phyloP scores from a whole-genome alignment of 2,888 invertebrate species.

The Psylliodes chrysocephalus region DNA sequence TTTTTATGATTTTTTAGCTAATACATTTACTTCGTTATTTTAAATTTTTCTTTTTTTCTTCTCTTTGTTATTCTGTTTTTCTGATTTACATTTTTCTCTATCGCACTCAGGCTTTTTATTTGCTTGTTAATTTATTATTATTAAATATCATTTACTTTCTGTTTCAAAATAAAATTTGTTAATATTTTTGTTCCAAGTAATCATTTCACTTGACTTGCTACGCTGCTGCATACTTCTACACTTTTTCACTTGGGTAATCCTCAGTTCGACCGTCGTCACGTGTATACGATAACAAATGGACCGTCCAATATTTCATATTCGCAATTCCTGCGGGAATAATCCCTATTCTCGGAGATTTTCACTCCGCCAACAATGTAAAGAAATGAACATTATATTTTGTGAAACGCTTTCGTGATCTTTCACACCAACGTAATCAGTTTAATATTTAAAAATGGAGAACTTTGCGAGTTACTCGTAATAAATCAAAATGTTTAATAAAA shows the following conservation, averaged over 20 bases:
- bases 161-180: too few relatives aligned
- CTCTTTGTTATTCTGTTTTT: too few relatives aligned
- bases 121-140: too few relatives aligned
- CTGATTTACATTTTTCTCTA: too few relatives aligned
- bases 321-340: conserved; percentile 19
- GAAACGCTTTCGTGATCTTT: conserved; percentile 11
- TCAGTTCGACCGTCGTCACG: conserved; percentile 14
- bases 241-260: conserved; percentile 12
- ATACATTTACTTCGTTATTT: too few relatives aligned
- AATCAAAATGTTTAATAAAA: too few relatives aligned
- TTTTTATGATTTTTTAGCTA: too few relatives aligned
- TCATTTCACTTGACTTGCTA: background rate
- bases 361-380: conserved; percentile 13
- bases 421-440: background rate
- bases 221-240: background rate
- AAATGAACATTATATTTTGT: conserved; percentile 13
- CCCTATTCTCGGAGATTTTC: conserved; percentile 8
- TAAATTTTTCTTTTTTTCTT: too few relatives aligned
- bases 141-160: too few relatives aligned
- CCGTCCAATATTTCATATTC: conserved; percentile 27
- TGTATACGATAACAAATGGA: conserved; percentile 18
- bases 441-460: background rate
- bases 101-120: too few relatives aligned
- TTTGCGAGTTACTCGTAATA: too few relatives aligned
- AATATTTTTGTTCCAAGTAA: too few relatives aligned